Evolutionary conservation across 2,797 vertebrate genomes (phyloP).

Genomic region (Luscinia luscinia): DNA sequence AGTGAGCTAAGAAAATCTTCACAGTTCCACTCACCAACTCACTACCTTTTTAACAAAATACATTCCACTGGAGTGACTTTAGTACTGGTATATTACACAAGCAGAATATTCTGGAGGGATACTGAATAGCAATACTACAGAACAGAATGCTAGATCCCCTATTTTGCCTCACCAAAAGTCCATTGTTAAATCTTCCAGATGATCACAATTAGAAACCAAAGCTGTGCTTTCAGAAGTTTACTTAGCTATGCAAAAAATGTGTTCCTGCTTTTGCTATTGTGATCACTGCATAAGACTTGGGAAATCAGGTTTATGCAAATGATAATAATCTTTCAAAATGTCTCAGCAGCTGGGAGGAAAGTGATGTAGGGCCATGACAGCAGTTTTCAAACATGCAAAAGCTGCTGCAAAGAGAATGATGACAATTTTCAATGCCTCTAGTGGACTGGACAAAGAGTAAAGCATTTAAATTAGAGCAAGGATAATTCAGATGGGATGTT

Average conservation of each 20-base stretch:
- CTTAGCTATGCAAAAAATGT: neutral
- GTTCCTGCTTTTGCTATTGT: neutral
- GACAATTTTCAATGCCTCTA: neutral
- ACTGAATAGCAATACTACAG: fast-evolving
- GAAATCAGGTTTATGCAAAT: neutral
- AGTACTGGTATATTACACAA: neutral
- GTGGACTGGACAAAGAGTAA: neutral
- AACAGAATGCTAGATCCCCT: neutral
- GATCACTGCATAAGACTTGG: neutral
- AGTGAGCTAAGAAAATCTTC: neutral
- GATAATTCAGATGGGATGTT: neutral
- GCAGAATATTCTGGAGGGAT: neutral
- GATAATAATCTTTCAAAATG: neutral
- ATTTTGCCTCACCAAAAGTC: neutral
- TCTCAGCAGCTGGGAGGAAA: neutral
- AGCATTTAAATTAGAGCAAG: neutral
- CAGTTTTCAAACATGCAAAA: neutral
- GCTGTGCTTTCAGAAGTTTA: neutral
- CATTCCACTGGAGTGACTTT: neutral
- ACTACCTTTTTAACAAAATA: neutral
- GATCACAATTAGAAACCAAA: neutral
- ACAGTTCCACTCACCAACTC: neutral
- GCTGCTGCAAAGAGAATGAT: neutral
- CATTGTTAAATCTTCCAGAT: neutral
- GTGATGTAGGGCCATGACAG: neutral